phyloP scores from a whole-genome alignment of 1,140 invertebrate genomes.

The Amyelois transitella region DNA sequence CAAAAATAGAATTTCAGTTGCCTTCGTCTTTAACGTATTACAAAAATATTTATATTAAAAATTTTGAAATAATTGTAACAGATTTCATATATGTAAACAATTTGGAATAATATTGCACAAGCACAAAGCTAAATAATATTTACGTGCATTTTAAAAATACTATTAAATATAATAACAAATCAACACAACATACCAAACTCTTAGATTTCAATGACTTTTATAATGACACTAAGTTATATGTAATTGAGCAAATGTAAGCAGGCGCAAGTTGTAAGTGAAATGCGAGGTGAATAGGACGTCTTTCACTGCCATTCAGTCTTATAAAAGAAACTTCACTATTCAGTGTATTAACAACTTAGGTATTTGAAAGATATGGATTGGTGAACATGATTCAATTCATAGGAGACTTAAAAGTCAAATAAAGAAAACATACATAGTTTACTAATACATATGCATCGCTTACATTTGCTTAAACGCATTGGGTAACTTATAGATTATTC shows the following conservation, averaged over 20 bases:
- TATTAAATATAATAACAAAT: conserved; percentile 65
- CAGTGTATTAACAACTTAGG: background rate
- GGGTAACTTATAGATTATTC: background rate
- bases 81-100: conserved; percentile 66
- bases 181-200: conserved; percentile 49
- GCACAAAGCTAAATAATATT: conserved; percentile 65
- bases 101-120: conserved; percentile 72
- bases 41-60: conserved; percentile 70
- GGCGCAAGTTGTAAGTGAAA: background rate
- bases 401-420: too few species aligned
- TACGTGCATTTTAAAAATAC: conserved; percentile 65
- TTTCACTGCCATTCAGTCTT: background rate
- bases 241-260: conserved; percentile 13
- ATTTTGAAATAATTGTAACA: conserved; percentile 72
- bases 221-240: background rate
- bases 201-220: conserved; percentile 27
- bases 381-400: too few species aligned
- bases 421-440: too few species aligned
- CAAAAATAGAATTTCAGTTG: conserved; percentile 70
- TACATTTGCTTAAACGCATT: conserved; percentile 4
- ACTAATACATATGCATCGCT: background rate
- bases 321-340: background rate
- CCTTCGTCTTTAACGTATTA: conserved; percentile 66
- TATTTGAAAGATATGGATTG: too few species aligned
- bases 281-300: background rate